Conservation (phyloP, 2,888 invertebrate genomes). For the Acrocera orbiculus region DNA sequence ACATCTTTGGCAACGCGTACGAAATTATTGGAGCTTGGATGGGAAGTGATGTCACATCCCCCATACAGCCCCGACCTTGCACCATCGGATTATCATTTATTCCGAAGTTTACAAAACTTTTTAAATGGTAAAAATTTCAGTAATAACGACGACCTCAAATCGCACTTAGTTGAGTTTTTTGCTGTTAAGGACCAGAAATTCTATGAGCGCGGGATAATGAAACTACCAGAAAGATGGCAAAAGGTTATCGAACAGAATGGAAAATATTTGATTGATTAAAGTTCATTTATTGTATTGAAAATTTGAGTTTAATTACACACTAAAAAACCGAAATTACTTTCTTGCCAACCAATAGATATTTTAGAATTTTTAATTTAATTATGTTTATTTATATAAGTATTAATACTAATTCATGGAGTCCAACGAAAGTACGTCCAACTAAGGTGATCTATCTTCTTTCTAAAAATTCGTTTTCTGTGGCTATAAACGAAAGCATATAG, state of each 20-base stretch:
- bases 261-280: not conserved
- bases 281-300: not conserved
- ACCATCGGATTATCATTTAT: not conserved
- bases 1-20: conserved; percentile 12
- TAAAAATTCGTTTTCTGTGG: too few relatives aligned
- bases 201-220: not conserved
- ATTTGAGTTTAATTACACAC: conserved; percentile 4
- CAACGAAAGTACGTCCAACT: too few relatives aligned
- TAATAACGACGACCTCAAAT: not conserved
- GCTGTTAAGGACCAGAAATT: not conserved
- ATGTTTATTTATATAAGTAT: too few relatives aligned
- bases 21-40: conserved; percentile 14
- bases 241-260: not conserved
- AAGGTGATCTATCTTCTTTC: too few relatives aligned
- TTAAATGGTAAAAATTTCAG: not conserved
- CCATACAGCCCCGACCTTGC: not conserved
- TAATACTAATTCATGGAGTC: too few relatives aligned
- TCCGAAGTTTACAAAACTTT: not conserved
- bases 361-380: too few relatives aligned
- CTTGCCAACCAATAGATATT: too few relatives aligned
- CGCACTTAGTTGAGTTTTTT: not conserved
- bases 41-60: conserved; percentile 7
- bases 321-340: too few relatives aligned
- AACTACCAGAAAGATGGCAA: not conserved
- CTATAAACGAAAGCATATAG: too few relatives aligned